Evolutionary conservation across 92 coral and sea anemone species (phyloP), one percentile per base, ranked within the genome.

Genomic region (Bergia puertoricense): DNA sequence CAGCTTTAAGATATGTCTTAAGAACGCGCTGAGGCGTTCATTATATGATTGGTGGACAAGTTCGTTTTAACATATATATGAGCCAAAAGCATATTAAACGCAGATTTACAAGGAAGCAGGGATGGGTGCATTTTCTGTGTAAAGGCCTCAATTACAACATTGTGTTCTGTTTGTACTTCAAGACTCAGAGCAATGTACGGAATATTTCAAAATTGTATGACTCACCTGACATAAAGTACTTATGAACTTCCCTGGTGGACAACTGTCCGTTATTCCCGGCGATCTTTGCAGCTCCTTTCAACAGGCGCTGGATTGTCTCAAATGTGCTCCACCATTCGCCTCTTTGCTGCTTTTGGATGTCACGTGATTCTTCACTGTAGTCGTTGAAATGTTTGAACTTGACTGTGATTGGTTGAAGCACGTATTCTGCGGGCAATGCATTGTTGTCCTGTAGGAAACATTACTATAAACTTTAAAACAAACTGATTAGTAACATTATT

Each of bases 321-420:
- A 91, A 95, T 36, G 88, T 93, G 20, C 90, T 74, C 98, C 98
- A 95, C 98, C 98, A 95, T 41, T 93, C 82, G 22, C 77, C 93
- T 57, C 96, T 91, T 41, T 93, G 89, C 38, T 62, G 77, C 56
- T 79, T 86, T 88, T 93, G 81, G 7, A 77, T 72, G 68, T 93
- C 94, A 69, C 85, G 79, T 48, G 86, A 82, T 41, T 72, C 94
- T 75, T 91, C 96, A 8, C 94, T 89, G 81, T 93, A 91, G 73
- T 95, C 98, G 77, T 81, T 93, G 91, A 80, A 95, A 69, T 93
- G 82, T 20, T 81, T 92, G 41, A 93, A 84, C 68, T 81, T 92
- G 74, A 93, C 65, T 2, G 98, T 95, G 43, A 95, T 91, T 18
- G 97, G 98, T 86, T 95, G 98, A 72, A 95, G 98, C 16, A 95